Base-by-base conservation (phyloP, 1,140 invertebrate genomes). In the Sitobion miscanthi region DNA sequence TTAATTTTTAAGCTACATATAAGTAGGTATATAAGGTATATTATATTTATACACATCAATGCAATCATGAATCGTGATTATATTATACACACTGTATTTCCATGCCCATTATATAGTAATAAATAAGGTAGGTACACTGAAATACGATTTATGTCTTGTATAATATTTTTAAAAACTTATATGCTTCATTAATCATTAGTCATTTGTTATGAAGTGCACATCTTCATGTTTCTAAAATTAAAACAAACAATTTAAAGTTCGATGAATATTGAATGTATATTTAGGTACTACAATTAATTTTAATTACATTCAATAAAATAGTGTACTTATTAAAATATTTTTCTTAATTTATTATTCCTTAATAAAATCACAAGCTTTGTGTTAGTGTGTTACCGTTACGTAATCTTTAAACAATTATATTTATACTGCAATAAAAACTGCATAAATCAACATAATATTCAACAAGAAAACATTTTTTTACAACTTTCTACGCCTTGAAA, bases 401-500 rank as follows among this genome's bases (percentile, higher is more conserved):
- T n/a, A 85, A 49, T n/a, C 17, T 88, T 49, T n/a, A 88, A 88
- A 88, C 5, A 49, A 88, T 49, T 57, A 38, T 89, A n/a, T 38
- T 47, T 38, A 38, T 38, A 54, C 7, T 25, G n/a, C 87, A 7
- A 88, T 47, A 89, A 38, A 89, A 25, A 23, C 49, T 57, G 87
- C 9, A 57, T 89, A 89, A 35, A 87, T 20, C 35, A 85, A 42
- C 42, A 86, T 77, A 38, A n/a, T 17, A 77, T 77, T 86, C 85
- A 86, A 42, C 25, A 42, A 90, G 5, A 62, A 90, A 25, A 42
- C 30, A 45, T n/a, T 90, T 45, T 54, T 54, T 69, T 62, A n/a
- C 57, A 45, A 90, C 89, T 90, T 90, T 90, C 89, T 90, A 90
- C 38, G 89, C 54, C 23, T 69, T 69, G 54, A 90, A 90, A 3